Evolutionary conservation across 2,797 vertebrate species (phyloP), one percentile per base, ranked within the genome.

Genomic region (Serranus cabrilla): DNA sequence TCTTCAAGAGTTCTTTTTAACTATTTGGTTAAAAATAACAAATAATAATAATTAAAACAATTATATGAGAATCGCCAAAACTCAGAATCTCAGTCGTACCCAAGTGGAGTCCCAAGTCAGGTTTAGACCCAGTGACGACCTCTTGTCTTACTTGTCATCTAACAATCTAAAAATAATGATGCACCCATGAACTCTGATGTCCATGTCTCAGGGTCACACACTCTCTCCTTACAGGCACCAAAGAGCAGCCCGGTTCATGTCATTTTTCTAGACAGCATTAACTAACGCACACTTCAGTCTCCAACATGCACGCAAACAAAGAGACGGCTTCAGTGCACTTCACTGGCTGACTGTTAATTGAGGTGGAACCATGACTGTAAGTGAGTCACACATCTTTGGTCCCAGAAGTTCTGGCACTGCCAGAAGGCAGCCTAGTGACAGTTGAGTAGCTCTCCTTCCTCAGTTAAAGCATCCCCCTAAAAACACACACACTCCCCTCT

Each of bases 261-360:
- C 23, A 23, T 74, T n/a, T 39, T 74, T 78, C 31, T 69, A 34
- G 76, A 79, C 47, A 67, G 27, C 61, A 71, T 60, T n/a, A 69
- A 73, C 31, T 62, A 46, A 23, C 59, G 13, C 39, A 60, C 60
- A 14, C 66, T 50, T 34, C 12, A 71, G 42, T 49, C 72, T 71
- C 52, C 52, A 43, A 55, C 80, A 74, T 27, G 62, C 40, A 73
- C 40, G 63, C 76, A 74, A 82, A 88, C 70, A 84, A 62, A 79
- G 61, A 77, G 54, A 66, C 46, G 7, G 42, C 66, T 27, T 68
- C 55, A 66, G 64, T 75, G 60, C 39, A 56, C 71, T 74, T 61
- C 10, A n/a, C 57, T 73, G 55, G 74, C 69, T 71, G 56, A 63
- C 75, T 78, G 87, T 43, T 84, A 90, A 89, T 67, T 83, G 82